Base-by-base conservation (phyloP, 2,888 invertebrate species). In the Panopea generosa region DNA sequence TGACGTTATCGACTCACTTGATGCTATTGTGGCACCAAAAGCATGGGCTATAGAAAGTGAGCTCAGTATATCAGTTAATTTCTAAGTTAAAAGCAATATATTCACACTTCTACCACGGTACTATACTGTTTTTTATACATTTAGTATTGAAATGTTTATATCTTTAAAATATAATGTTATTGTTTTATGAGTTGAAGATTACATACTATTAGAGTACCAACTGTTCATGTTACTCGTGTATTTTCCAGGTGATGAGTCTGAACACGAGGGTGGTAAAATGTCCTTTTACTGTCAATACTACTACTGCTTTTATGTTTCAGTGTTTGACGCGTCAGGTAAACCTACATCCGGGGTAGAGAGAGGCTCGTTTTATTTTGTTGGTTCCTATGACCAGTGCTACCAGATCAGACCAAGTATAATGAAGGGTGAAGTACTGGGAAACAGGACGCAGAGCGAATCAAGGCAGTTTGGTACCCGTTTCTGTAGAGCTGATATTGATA, bases 281-380 rank as follows among this genome's bases (percentile, higher is more conserved):
- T n/a, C n/a, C n/a, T n/a, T n/a, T n/a, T n/a, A n/a, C n/a, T n/a
- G n/a, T n/a, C n/a, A n/a, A n/a, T n/a, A n/a, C n/a, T 16, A 18
- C 18, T 16, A 43, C 45, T 16, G 7, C 20, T 45, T 27, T 16
- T 40, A 40, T 16, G 40, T 72, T 77, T 29, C 71, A 87, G 87
- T 85, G 83, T 52, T 87, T 24, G 86, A 87, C 52, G 84, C 87
- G 1, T 63, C 71, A 1, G 87, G 86, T 0, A 87, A 86, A 57
- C 68, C 82, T 16, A 68, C 65, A 2, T 43, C 83, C 1, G 87
- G 85, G 18, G 47, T 87, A 2, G 53, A 77, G 29, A 71, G 78
- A 11, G 87, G 86, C 9, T 67, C 82, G 22, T 53, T 84, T 26
- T 79, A 82, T 26, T 77, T 84, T 63, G 18, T 80, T 18, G 87